Evolutionary conservation across 2,797 vertebrate species (phyloP).

Genomic region (Nothura maculosa): DNA sequence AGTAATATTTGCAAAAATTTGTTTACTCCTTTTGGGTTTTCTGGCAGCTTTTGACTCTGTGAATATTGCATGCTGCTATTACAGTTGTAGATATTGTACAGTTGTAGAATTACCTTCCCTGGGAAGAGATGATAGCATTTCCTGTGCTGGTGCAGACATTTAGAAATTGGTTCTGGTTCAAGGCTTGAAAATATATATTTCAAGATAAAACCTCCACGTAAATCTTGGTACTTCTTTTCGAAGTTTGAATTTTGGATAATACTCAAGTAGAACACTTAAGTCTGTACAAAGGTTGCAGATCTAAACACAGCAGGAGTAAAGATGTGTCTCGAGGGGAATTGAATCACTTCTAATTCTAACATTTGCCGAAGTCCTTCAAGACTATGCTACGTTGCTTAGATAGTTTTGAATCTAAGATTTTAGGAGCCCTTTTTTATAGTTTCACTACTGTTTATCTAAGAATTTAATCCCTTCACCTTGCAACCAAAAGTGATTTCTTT

Average conservation of each 20-base stretch:
- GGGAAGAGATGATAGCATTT: not conserved
- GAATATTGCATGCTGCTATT: not conserved
- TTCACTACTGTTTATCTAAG: not conserved
- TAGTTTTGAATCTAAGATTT: not conserved
- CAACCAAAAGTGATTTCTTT: not conserved
- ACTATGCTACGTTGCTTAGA: not conserved
- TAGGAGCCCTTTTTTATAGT: not conserved
- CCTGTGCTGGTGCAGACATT: not conserved
- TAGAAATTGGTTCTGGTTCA: fast-evolving
- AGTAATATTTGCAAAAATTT: not conserved
- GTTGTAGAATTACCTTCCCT: not conserved
- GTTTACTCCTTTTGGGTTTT: not conserved
- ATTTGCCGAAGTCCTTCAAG: not conserved
- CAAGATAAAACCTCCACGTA: not conserved
- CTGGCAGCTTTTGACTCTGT: not conserved
- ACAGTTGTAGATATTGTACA: not conserved
- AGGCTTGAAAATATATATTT: not conserved
- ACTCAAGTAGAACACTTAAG: not conserved
- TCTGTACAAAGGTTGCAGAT: not conserved
- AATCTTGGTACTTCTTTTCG: not conserved
- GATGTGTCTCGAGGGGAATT: not conserved
- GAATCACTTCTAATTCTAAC: not conserved
- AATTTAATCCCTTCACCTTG: not conserved
- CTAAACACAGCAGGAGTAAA: not conserved
- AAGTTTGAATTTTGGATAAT: not conserved